Conservation (phyloP, 2,113 vertebrate species). For the Rhynchomys soricoides region DNA sequence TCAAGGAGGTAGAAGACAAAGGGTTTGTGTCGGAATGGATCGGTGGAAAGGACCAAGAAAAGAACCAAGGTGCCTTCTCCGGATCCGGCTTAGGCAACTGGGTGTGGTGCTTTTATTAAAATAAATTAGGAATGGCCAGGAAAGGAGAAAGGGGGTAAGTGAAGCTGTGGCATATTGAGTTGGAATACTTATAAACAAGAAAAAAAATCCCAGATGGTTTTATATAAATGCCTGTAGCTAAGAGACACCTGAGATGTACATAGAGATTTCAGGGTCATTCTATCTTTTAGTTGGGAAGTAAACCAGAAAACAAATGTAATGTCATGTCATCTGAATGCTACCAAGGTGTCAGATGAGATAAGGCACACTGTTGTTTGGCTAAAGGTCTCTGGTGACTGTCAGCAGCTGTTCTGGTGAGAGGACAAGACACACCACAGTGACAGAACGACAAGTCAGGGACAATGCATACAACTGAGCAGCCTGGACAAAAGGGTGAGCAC, state of each 20-base stretch:
- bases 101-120: neutral
- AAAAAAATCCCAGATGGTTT: neutral
- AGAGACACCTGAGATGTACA: neutral
- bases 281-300: slow-evolving; percentile 7
- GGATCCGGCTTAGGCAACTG: neutral
- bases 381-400: neutral
- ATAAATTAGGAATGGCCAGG: neutral
- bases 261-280: neutral
- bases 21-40: neutral
- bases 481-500: neutral
- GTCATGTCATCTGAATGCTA: neutral
- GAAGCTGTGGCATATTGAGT: neutral
- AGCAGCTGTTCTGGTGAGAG: neutral
- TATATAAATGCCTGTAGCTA: neutral
- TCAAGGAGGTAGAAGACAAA: neutral
- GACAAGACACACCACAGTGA: neutral
- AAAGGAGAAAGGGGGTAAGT: neutral
- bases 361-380: neutral
- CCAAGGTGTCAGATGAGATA: neutral
- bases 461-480: neutral
- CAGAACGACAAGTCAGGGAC: neutral
- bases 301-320: neutral
- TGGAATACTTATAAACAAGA: neutral
- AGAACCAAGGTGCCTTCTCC: neutral
- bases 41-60: neutral